Evolutionary conservation across 1,140 invertebrate genomes (phyloP), one percentile per base, ranked within the genome.

Genomic region (Tetragonula clypearis): DNA sequence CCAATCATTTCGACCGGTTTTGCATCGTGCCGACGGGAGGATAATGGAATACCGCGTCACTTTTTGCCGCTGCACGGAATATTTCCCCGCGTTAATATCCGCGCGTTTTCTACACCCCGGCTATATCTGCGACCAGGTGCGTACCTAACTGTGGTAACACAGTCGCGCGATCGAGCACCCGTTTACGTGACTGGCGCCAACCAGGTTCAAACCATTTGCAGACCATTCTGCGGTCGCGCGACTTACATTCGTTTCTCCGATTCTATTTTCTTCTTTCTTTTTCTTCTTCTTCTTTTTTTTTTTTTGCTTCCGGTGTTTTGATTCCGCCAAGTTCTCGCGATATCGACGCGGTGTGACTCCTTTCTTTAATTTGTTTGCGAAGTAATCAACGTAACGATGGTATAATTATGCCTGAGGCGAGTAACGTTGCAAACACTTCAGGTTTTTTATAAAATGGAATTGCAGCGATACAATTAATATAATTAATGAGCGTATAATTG

Each of bases 1-100:
- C 92, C 92, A 93, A 94, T 93, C 93, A 92, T 94, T 94, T 94
- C 93, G 92, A 92, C 92, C 92, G 93, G 91, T 94, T 93, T 94
- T 92, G 92, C 92, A 92, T 93, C 91, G 89, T 74, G 84, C 91
- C 88, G 90, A 91, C 92, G 90, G n/a, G n/a, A 93, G 92, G 90
- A 93, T 93, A 93, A 93, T 93, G 92, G 92, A 93, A 93, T 93
- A 93, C 90, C 90, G 90, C 92, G 91, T 93, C 88, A 93, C 88
- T 93, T 93, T 93, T 93, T 93, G 90, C 91, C 88, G 88, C 85
- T 93, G 90, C 86, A 92, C 90, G 85, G 91, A 92, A 93, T 93
- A 93, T 92, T 92, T 93, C 91, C 90, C 91, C 87, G 86, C 90
- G 90, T 93, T 93, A 93, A 93, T 93, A 92, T 89, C 85, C 87